Evolutionary conservation across 1,140 invertebrate species (phyloP), one percentile per base, ranked within the genome.

Genomic region (Hormaphis cornu): DNA sequence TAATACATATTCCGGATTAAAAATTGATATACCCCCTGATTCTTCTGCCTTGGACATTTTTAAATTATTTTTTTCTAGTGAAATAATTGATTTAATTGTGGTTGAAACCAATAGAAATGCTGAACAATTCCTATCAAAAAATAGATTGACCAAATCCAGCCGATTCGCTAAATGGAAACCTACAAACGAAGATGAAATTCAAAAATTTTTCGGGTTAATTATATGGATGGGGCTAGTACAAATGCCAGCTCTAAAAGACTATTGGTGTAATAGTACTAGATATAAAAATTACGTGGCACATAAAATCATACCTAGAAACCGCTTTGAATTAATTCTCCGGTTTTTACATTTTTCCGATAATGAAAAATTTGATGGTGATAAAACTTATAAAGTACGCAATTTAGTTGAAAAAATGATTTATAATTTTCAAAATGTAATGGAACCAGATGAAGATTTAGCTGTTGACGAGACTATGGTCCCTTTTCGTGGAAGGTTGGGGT

Each of bases 381-480:
- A 66, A 54, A 53, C 74, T 44, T 18, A 18, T 42, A 76, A 76
- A 73, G 72, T 76, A 40, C 22, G 20, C 58, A 33, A 33, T 33
- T 30, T 73, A 28, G 18, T 63, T 8, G 22, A 22, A n/a, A 16
- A 63, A 26, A 28, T 72, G 24, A 72, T 69, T 37, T 22, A 46
- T 50, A 72, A 58, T 40, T 72, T 70, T 52, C 53, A 63, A 61
- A 56, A 70, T 37, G 61, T 40, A 30, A 35, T 71, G 30, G 69
- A 56, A 10, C 74, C 73, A 22, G 72, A 71, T 12, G 66, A 75
- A 72, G 70, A 75, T 69, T 71, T 26, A 20, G 74, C 72, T 16
- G 73, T 79, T 16, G 78, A 80, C 71, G 78, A 79, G 73, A 72
- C 70, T 26, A 74, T 79, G 16, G 61, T 78, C 7, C 71, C 73